Base-by-base conservation (phyloP, 2,797 vertebrate species). In the Paguma larvata region DNA sequence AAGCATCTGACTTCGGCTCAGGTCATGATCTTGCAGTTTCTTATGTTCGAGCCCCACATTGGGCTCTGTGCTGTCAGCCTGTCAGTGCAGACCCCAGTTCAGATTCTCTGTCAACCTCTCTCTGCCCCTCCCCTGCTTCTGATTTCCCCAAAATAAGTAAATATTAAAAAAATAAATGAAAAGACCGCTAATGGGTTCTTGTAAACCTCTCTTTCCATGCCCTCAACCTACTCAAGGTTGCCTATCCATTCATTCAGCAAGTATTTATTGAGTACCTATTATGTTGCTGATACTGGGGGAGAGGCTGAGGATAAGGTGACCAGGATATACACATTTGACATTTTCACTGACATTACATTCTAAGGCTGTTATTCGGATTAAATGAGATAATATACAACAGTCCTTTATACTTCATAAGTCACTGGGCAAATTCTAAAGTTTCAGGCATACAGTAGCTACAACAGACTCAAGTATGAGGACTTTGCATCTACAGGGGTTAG, bases 141-240 rank as follows among this genome's bases (percentile, higher is more conserved):
- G 21, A 19, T 59, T 8, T 59, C 21, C 56, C 56, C 19, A 59
- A 59, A 59, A 23, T 9, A 59, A 59, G 23, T 59, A 23, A 59
- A 23, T 59, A 59, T 59, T 63, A 30, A 30, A 30, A 63, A 63
- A 63, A 63, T 59, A 23, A 59, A 25, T 51, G 23, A 63, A 30
- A 84, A 78, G 59, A 59, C 21, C 65, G 15, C 59, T 62, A 11
- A 83, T 83, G 48, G 41, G 13, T 62, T 82, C 18, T 85, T 73
- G 38, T 32, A 75, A 87, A 73, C 82, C 51, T 46, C 51, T 88
- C 32, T 79, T 44, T 83, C 32, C 13, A 38, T 77, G 59, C 32
- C 32, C 25, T 96, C 82, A 90, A 32, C 73, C n/a, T 67, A 79
- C 90, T 82, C 53, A 67, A 93, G 14, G 7, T 96, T 78, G 59